phyloP scores from a whole-genome alignment of 1,140 invertebrate genomes.

The Cyclina sinensis region DNA sequence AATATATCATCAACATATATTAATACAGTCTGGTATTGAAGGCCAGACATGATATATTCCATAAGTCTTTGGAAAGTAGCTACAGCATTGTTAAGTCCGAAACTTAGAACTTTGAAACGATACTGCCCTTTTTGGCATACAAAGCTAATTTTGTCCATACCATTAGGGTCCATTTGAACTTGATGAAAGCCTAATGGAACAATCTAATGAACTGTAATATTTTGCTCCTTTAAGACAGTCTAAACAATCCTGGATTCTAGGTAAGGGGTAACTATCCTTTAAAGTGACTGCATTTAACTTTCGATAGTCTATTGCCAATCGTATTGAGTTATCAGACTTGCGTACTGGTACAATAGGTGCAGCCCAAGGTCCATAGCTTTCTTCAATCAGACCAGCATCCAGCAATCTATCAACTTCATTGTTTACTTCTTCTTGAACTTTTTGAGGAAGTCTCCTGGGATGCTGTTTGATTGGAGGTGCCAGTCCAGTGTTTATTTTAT shows the following conservation, averaged over 20 bases:
- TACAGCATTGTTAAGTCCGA: conserved; percentile 41
- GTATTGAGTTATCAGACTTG: conserved; percentile 59
- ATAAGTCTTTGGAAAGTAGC: conserved; percentile 58
- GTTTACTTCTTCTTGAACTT: conserved; percentile 33
- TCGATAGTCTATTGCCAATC: conserved; percentile 87
- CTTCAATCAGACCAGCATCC: conserved; percentile 65
- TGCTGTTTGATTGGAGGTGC: conserved; percentile 49
- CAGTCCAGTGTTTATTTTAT: conserved; percentile 32
- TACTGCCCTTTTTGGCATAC: conserved; percentile 77
- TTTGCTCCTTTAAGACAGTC: conserved; percentile 54
- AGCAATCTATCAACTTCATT: conserved; percentile 66
- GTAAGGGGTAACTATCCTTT: conserved; percentile 17
- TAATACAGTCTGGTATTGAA: conserved; percentile 71
- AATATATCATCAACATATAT: conserved; percentile 70
- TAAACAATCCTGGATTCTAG: conserved; percentile 45
- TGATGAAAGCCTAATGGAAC: conserved; percentile 81
- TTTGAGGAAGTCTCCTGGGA: conserved; percentile 31
- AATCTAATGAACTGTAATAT: conserved; percentile 75
- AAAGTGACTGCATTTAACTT: neutral
- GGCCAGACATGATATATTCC: conserved; percentile 21
- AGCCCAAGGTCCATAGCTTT: conserved; percentile 19
- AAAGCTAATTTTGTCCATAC: conserved; percentile 75
- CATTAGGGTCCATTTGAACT: conserved; percentile 73
- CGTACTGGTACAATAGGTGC: conserved; percentile 55
- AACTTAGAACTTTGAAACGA: conserved; percentile 43